These are phyloP conservation scores for Mechanitis messenoides DNA, from an alignment of 2,888 invertebrate species.

Conservation along the genomic window DNA sequence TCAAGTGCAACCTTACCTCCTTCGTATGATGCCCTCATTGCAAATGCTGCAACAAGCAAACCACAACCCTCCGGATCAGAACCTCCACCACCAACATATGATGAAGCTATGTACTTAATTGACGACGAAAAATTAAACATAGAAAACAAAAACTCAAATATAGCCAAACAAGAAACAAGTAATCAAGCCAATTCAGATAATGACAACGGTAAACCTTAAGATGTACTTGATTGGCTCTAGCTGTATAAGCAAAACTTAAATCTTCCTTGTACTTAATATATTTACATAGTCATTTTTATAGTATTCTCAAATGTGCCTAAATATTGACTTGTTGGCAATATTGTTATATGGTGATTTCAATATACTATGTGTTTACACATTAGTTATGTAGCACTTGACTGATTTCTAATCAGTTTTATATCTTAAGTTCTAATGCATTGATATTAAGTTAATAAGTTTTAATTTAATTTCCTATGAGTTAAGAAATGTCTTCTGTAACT, in stretches of 20 bases:
- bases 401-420: slow-evolving; percentile 10
- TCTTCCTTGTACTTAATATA: slow-evolving; percentile 69
- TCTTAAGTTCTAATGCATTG: background rate
- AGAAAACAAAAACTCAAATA: slow-evolving; percentile 46
- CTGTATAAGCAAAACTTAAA: slow-evolving; percentile 60
- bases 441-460: slow-evolving; percentile 2
- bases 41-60: slow-evolving; percentile 57
- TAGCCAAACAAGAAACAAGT: slow-evolving; percentile 61
- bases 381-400: slow-evolving; percentile 24
- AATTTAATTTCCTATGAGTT: slow-evolving; percentile 1
- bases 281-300: slow-evolving; percentile 54
- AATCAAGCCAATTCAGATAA: slow-evolving; percentile 44
- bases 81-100: slow-evolving; percentile 79
- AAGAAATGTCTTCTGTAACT: too few species aligned
- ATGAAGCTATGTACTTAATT: slow-evolving; percentile 78
- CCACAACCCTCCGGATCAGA: slow-evolving; percentile 72
- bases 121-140: slow-evolving; percentile 61
- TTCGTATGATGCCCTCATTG: slow-evolving; percentile 78
- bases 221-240: slow-evolving; percentile 42
- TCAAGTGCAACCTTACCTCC: slow-evolving; percentile 79
- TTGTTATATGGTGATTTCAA: slow-evolving; percentile 39
- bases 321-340: slow-evolving; percentile 59
- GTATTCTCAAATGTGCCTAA: slow-evolving; percentile 71
- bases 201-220: slow-evolving; percentile 63
- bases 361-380: slow-evolving; percentile 23